A percentile compares a stretch with the other conserved stretches of the same genome.
These are phyloP conservation scores for Brachystomella parvula DNA, from an alignment of 1,140 invertebrate genomes.

Conservation along the genomic window DNA sequence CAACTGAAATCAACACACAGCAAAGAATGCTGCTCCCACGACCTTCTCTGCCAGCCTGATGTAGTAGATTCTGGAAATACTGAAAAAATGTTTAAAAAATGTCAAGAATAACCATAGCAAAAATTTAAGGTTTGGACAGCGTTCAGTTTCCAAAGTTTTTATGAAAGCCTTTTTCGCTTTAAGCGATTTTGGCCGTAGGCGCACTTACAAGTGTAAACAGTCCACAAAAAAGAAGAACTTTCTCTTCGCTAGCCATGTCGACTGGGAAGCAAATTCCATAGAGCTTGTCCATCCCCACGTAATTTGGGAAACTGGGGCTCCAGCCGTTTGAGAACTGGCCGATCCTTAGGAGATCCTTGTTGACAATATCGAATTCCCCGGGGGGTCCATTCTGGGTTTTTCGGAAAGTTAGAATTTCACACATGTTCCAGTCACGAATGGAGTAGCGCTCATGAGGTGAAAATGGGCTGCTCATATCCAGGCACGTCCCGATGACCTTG, in stretches of 20 bases:
- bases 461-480: background rate
- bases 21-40: too few species aligned
- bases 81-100: too few species aligned
- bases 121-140: too few species aligned
- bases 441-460: background rate
- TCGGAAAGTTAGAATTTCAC: background rate
- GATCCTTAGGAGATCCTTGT: background rate
- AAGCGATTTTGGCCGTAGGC: too few species aligned
- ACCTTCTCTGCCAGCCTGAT: too few species aligned
- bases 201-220: conserved; percentile 1
- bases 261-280: background rate
- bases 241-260: background rate
- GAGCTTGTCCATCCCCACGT: background rate
- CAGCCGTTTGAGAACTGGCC: background rate
- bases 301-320: background rate
- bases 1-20: too few species aligned
- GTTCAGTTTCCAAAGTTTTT: too few species aligned
- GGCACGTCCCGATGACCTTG: background rate
- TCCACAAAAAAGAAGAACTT: background rate
- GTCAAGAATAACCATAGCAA: too few species aligned
- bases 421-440: background rate
- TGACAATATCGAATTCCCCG: background rate
- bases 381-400: background rate
- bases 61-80: too few species aligned
- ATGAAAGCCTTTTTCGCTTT: too few species aligned